phyloP scores from a whole-genome alignment of 2,797 vertebrate species.

The Tangara arthus region DNA sequence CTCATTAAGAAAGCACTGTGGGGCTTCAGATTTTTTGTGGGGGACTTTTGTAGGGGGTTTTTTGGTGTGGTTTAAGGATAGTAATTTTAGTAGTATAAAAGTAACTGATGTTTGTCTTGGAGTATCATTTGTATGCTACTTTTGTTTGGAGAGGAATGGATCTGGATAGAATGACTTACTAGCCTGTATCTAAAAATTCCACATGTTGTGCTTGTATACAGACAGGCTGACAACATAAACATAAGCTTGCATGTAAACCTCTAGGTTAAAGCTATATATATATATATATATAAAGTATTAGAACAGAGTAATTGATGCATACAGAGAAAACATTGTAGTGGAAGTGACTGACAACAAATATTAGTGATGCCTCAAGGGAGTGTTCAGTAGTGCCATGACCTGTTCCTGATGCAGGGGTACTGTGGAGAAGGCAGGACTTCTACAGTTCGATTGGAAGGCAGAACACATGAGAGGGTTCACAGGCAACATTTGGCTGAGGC shows the following conservation, averaged over 20 bases:
- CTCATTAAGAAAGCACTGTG: neutral
- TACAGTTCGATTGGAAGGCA: neutral
- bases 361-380: neutral
- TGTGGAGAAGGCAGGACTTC: neutral
- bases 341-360: neutral
- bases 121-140: neutral
- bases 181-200: neutral
- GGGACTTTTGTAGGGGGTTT: too few species aligned
- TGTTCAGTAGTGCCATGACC: neutral
- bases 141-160: neutral
- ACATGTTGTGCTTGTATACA: neutral
- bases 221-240: neutral
- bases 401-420: rapidly evolving
- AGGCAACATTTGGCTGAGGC: neutral
- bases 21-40: rapidly evolving
- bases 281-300: neutral
- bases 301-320: neutral
- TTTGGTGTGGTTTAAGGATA: neutral
- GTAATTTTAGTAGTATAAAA: neutral
- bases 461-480: neutral
- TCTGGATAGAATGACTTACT: neutral
- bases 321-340: neutral
- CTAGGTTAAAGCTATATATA: neutral
- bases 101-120: neutral
- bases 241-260: neutral